phyloP scores from a whole-genome alignment of 1,140 invertebrate species.

The Galleria mellonella region DNA sequence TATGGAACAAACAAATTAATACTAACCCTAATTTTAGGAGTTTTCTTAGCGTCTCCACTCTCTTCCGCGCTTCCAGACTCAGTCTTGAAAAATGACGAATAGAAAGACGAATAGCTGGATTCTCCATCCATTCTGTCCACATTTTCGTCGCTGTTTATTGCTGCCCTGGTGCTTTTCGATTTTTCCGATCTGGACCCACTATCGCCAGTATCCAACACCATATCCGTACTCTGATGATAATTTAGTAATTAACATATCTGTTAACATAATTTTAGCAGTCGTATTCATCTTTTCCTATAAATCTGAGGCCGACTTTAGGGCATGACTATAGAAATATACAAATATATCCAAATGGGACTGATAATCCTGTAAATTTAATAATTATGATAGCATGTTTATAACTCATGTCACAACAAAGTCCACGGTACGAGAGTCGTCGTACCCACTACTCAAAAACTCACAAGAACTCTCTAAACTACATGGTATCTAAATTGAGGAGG shows the following conservation, averaged over 20 bases:
- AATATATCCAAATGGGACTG: no score
- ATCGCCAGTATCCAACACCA: slow-evolving; percentile 4
- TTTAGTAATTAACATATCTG: background rate
- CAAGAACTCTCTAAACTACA: no score
- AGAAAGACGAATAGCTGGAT: slow-evolving; percentile 74
- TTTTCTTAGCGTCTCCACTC: slow-evolving; percentile 30
- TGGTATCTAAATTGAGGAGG: no score
- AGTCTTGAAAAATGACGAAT: slow-evolving; percentile 75
- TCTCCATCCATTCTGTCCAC: slow-evolving; percentile 62
- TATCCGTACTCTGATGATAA: slow-evolving; percentile 31
- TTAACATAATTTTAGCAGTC: no score
- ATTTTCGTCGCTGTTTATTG: slow-evolving; percentile 24
- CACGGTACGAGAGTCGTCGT: no score
- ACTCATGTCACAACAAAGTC: no score
- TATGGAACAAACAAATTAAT: slow-evolving; percentile 1
- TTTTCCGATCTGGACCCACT: background rate
- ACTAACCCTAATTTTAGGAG: slow-evolving; percentile 3
- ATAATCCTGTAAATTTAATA: no score
- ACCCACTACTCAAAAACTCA: no score
- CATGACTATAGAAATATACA: no score
- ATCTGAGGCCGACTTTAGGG: no score
- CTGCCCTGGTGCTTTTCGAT: slow-evolving; percentile 2
- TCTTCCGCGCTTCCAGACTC: slow-evolving; percentile 60
- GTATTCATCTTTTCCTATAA: no score
- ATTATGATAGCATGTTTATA: no score